A percentile compares a stretch with the other conserved stretches of the same genome.
Evolutionary conservation across 2,113 vertebrate genomes (phyloP).

Genomic region (Trinectes maculatus): DNA sequence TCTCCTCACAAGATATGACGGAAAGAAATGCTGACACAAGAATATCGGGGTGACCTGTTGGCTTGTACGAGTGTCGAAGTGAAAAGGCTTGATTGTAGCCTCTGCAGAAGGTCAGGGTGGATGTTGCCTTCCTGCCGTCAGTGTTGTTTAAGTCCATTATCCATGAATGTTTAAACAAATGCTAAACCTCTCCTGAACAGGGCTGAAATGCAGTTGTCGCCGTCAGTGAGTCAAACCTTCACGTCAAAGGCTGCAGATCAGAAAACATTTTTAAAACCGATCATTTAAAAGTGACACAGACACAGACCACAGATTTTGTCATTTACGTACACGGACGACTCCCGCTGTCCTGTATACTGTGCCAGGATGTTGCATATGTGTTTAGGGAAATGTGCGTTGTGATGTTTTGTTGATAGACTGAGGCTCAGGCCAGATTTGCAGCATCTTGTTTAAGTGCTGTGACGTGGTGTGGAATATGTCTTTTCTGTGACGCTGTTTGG

Average conservation of each 20-base stretch:
- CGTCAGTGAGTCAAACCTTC: not conserved
- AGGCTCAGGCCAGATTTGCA: not conserved
- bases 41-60: too few relatives aligned
- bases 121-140: not conserved
- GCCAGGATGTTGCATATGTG: too few relatives aligned
- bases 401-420: not conserved
- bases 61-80: too few relatives aligned
- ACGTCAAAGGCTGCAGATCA: not conserved
- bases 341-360: not conserved
- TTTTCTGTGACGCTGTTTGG: conserved; percentile 14
- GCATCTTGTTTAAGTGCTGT: not conserved
- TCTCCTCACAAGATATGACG: too few relatives aligned
- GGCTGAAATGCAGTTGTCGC: too few relatives aligned
- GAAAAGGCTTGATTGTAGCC: too few relatives aligned
- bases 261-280: not conserved
- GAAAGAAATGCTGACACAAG: too few relatives aligned
- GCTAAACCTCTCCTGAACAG: not conserved
- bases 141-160: not conserved
- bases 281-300: too few relatives aligned
- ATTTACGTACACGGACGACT: not conserved
- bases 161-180: too few relatives aligned
- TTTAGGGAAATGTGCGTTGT: not conserved
- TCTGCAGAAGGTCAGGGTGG: too few relatives aligned
- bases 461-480: conserved; percentile 13
- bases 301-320: not conserved